Evolutionary conservation across 2,888 invertebrate species (phyloP).

Genomic region (Acleris sparsana): DNA sequence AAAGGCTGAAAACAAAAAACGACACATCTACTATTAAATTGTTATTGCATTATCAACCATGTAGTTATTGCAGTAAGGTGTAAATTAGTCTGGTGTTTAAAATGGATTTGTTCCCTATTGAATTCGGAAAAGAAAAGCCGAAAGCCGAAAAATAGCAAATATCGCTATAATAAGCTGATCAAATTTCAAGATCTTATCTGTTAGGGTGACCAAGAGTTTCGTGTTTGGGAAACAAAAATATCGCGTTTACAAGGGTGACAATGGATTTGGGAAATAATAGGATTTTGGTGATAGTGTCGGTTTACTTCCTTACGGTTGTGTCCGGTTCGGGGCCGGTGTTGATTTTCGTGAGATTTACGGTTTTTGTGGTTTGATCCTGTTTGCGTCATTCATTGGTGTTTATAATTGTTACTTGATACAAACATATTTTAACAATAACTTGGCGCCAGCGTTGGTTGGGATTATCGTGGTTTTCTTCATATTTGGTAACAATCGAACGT

Average conservation of each 20-base stretch:
- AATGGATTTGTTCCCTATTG: not conserved
- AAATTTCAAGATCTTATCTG: conserved; percentile 40
- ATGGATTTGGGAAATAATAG: conserved; percentile 24
- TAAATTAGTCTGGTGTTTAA: too few relatives aligned
- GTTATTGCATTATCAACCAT: too few relatives aligned
- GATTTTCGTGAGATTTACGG: conserved; percentile 28
- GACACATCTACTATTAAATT: too few relatives aligned
- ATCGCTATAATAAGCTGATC: conserved; percentile 43
- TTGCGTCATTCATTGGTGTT: conserved; percentile 6
- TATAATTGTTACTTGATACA: not conserved
- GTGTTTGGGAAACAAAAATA: conserved; percentile 38
- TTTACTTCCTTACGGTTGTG: conserved; percentile 36
- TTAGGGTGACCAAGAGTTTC: conserved; percentile 39
- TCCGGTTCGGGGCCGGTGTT: conserved; percentile 29
- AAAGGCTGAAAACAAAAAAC: conserved; percentile 38
- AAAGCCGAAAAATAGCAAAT: conserved; percentile 42
- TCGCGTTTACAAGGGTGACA: conserved; percentile 29
- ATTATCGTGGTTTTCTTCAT: too few relatives aligned
- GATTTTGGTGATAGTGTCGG: conserved; percentile 35
- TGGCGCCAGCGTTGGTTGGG: not conserved
- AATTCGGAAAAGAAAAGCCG: conserved; percentile 38
- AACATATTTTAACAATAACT: not conserved
- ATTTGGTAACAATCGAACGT: too few relatives aligned
- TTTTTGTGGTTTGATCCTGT: conserved; percentile 12
- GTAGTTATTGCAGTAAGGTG: too few relatives aligned